Evolutionary conservation across 1,140 invertebrate species (phyloP).

Genomic region (Drosophila paulistorum): DNA sequence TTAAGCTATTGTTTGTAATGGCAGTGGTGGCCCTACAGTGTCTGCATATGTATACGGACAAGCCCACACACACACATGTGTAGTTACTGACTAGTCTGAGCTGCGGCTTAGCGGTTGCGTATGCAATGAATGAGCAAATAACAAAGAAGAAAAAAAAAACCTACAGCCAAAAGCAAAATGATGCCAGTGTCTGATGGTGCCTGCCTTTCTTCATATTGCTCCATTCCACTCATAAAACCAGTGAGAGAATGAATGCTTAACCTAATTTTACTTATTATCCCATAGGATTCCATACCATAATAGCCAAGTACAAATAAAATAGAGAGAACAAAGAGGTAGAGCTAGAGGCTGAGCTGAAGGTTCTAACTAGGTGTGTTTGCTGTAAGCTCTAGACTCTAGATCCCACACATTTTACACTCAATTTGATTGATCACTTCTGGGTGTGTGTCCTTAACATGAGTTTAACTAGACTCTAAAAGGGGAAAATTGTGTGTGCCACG

Average conservation of each 20-base stretch:
- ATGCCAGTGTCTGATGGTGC: background rate
- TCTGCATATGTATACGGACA: background rate
- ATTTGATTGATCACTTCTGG: no score
- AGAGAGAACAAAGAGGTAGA: background rate
- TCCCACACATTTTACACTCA: no score
- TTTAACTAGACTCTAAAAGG: background rate
- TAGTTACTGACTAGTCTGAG: slow-evolving; percentile 62
- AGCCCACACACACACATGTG: background rate
- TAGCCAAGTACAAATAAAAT: background rate
- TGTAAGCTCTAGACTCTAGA: slow-evolving; percentile 13
- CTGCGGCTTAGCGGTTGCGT: slow-evolving; percentile 70
- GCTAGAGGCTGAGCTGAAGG: background rate
- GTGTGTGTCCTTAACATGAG: no score
- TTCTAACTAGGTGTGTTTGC: background rate
- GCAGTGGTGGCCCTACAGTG: slow-evolving; percentile 30
- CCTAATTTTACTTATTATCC: slow-evolving; percentile 18
- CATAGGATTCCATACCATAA: slow-evolving; percentile 3
- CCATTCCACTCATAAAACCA: background rate
- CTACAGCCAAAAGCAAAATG: background rate
- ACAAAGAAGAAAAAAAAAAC: slow-evolving; percentile 3
- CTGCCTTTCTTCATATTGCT: background rate
- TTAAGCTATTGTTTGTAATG: slow-evolving; percentile 78
- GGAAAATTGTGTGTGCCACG: no score
- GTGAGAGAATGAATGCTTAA: slow-evolving; percentile 21
- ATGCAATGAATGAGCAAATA: slow-evolving; percentile 44